These are phyloP conservation scores for Galerucella calmariensis DNA, from an alignment of 2,888 invertebrate genomes.

Conservation along the genomic window DNA sequence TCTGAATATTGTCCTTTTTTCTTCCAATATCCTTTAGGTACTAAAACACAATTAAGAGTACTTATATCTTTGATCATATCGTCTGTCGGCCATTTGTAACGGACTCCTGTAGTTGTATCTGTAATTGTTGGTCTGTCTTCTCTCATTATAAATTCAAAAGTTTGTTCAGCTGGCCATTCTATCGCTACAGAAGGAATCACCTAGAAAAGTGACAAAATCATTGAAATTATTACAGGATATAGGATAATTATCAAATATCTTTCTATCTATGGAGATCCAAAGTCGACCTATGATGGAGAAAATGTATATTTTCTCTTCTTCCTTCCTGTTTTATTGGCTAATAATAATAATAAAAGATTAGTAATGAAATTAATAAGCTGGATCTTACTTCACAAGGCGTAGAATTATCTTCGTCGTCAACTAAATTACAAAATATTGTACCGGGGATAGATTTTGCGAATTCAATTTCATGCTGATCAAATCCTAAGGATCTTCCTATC, in stretches of 20 bases:
- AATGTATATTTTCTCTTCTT: no score
- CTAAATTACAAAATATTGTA: slow-evolving; percentile 71
- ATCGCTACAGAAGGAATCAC: slow-evolving; percentile 76
- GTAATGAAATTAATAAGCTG: no score
- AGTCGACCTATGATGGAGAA: no score
- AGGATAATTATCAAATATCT: no score
- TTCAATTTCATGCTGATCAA: slow-evolving; percentile 68
- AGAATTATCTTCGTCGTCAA: slow-evolving; percentile 66
- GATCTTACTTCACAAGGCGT: slow-evolving; percentile 74
- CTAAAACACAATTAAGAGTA: slow-evolving; percentile 75
- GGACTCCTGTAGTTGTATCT: slow-evolving; percentile 56
- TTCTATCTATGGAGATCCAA: no score
- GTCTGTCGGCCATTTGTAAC: slow-evolving; percentile 77
- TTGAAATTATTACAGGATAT: no score
- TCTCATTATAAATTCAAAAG: slow-evolving; percentile 74
- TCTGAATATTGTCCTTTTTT: slow-evolving; percentile 66
- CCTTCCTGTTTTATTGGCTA: no score
- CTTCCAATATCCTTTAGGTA: slow-evolving; percentile 77
- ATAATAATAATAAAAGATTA: no score
- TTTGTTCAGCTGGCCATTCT: slow-evolving; percentile 80
- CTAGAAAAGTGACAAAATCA: no score
- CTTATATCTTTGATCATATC: slow-evolving; percentile 76
- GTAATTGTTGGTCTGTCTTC: slow-evolving; percentile 67
- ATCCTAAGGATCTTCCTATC: slow-evolving; percentile 71
- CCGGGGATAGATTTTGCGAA: slow-evolving; percentile 74